Evolutionary conservation across 2,113 vertebrate species (phyloP).

Genomic region (Promerops cafer): DNA sequence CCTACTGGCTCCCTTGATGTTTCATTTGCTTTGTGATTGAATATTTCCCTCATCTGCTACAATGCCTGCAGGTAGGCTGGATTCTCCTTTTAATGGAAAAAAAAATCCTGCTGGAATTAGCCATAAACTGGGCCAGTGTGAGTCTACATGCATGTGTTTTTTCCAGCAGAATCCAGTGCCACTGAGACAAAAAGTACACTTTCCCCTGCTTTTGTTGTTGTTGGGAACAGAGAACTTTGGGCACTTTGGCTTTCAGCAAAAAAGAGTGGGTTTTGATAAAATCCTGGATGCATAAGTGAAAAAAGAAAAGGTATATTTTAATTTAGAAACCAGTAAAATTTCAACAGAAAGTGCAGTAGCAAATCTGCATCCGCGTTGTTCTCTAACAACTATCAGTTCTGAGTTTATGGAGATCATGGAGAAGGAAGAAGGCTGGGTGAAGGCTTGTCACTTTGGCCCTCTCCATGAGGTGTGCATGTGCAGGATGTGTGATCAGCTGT

Average conservation of each 20-base stretch:
- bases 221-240: background rate
- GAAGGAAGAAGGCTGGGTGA: background rate
- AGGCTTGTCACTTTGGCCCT: background rate
- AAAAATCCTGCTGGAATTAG: background rate
- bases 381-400: background rate
- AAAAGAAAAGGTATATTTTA: background rate
- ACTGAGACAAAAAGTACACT: background rate
- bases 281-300: background rate
- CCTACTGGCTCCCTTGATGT: background rate
- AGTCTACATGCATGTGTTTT: background rate
- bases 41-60: background rate
- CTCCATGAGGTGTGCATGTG: fast-evolving
- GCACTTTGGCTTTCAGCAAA: background rate
- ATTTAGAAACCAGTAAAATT: background rate
- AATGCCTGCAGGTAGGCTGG: background rate
- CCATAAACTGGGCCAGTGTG: background rate
- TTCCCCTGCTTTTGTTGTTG: background rate
- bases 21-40: background rate
- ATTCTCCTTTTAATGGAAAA: background rate
- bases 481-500: background rate
- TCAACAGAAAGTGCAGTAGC: background rate
- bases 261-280: background rate
- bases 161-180: background rate
- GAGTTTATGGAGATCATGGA: background rate
- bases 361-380: background rate